Conservation (phyloP, 1,140 invertebrate genomes). For the Drosophila sucinea region DNA sequence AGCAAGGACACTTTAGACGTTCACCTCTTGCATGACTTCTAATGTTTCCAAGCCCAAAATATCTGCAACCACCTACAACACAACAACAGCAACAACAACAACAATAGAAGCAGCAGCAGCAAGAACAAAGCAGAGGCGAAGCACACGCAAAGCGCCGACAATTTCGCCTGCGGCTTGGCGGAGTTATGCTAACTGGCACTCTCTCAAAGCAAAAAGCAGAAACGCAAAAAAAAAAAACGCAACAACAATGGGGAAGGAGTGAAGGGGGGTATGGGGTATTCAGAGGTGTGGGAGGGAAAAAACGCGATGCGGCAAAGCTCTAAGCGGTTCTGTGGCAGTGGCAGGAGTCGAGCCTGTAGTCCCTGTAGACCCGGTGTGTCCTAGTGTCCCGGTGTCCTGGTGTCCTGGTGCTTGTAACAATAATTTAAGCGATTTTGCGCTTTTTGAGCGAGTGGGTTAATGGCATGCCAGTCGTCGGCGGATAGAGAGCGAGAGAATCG, state of each 20-base stretch:
- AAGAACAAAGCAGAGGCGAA: not conserved
- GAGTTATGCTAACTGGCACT: constrained; percentile 70
- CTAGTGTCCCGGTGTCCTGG: not conserved
- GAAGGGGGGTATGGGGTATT: not conserved
- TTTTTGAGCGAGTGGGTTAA: constrained; percentile 71
- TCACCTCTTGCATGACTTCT: constrained; percentile 2
- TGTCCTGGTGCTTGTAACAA: constrained; percentile 59
- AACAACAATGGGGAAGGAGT: not conserved
- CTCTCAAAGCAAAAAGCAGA: constrained; percentile 47
- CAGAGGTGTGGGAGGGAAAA: constrained; percentile 7
- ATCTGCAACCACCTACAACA: constrained; percentile 32
- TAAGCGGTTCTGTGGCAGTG: constrained; percentile 42
- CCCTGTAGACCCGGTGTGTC: not conserved
- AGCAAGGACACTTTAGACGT: constrained; percentile 2
- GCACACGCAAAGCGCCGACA: constrained; percentile 35
- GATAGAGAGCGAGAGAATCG: constrained; percentile 22
- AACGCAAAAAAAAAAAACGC: not conserved
- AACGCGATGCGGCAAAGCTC: constrained; percentile 50
- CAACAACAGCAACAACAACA: constrained; percentile 22
- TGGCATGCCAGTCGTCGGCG: constrained; percentile 38
- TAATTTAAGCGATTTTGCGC: constrained; percentile 70
- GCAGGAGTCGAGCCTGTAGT: constrained; percentile 28
- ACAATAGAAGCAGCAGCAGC: constrained; percentile 2
- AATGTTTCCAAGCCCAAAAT: constrained; percentile 29
- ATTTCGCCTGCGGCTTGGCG: constrained; percentile 59